Evolutionary conservation across 2,888 invertebrate genomes (phyloP).

Genomic region (Parthenolecanium corni): DNA sequence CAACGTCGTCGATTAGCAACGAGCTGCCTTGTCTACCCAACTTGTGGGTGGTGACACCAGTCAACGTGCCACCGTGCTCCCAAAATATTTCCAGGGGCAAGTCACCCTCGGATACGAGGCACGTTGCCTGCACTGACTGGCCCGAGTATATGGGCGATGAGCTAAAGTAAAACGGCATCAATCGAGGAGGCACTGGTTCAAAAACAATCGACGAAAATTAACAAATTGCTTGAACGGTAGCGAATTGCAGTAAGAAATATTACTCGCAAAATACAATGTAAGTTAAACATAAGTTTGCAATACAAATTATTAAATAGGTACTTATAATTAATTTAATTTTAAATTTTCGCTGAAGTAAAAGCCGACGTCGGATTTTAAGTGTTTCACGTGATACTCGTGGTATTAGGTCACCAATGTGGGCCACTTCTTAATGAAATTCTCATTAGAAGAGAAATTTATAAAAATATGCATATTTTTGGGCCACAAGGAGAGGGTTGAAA

Average conservation of each 20-base stretch:
- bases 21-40: conserved; percentile 39
- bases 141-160: conserved; percentile 51
- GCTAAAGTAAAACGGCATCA: conserved; percentile 33
- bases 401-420: too few species aligned
- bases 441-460: too few species aligned
- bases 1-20: conserved; percentile 37
- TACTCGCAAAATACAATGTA: too few species aligned
- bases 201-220: conserved; percentile 5
- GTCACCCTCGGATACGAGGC: conserved; percentile 61
- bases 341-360: too few species aligned
- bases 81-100: conserved; percentile 59
- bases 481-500: too few species aligned
- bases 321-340: too few species aligned
- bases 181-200: conserved; percentile 32
- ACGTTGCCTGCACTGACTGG: conserved; percentile 54
- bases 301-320: background rate
- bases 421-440: too few species aligned
- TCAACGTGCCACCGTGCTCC: conserved; percentile 40
- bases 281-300: background rate
- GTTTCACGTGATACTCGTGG: too few species aligned
- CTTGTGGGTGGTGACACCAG: conserved; percentile 37
- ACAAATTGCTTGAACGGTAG: background rate
- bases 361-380: too few species aligned
- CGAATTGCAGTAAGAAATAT: background rate
- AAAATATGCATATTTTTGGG: too few species aligned